Evolutionary conservation across 23 tunicate genomes (phyloP), one percentile per base, ranked within the genome.

Genomic region (Oikopleura albicans): DNA sequence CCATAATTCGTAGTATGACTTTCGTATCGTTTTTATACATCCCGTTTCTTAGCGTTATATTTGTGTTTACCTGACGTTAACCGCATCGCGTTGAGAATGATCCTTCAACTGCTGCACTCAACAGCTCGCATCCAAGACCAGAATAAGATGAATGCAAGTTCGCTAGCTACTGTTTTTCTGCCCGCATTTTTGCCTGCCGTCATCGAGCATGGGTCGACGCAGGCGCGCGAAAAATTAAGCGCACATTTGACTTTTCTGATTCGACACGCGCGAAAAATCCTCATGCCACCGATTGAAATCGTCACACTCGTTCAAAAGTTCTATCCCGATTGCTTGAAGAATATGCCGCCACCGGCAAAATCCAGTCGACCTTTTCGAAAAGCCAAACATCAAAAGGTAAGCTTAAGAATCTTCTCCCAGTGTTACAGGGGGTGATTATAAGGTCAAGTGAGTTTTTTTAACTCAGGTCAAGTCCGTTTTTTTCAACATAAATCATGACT

Each of bases 211-310:
- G 79, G 37, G 4, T 71, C 79, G 4, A 2, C 37, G 36, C 34
- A 16, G 2, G 79, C 34, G 35, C 28, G 27, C 36, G 35, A 16
- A 29, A 71, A 71, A 37, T 29, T 71, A 16, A 22, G 37, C 2
- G 4, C 27, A 2, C 79, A 71, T 37, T 22, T 71, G 37, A 71
- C 79, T 37, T 71, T 71, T 37, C 27, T 71, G 37, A 31, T 71
- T 27, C 79, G 79, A 27, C 79, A 71, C 37, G 79, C 79, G 37
- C 27, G 79, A 29, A 71, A 71, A 29, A 71, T 71, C 2, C 2
- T 71, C 33, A 71, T 71, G 79, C 79, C 79, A 37, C 79, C 79
- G 79, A 71, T 71, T 22, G 79, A 71, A 29, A 71, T 71, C 37
- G 79, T 71, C 33, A 71, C 28, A 2, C 36, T 71, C 4, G 79